Conservation (phyloP, 2,113 vertebrate genomes). For the Elaphurus davidianus region DNA sequence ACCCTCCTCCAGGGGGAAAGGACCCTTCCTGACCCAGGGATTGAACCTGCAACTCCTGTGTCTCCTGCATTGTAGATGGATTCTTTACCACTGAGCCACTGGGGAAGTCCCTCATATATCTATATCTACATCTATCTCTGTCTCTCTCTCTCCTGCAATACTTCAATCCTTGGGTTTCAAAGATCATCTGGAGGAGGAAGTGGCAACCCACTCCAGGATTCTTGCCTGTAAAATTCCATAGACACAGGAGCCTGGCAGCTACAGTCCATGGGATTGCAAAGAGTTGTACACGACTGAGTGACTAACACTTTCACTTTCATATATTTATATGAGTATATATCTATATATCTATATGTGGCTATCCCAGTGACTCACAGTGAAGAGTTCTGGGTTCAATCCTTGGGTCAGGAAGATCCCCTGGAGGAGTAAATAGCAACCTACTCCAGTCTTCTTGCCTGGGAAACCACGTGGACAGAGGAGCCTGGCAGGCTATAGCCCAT, state of each 20-base stretch:
- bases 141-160: not conserved
- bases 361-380: not conserved
- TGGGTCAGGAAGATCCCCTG: not conserved
- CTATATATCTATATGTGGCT: not conserved
- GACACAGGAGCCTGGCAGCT: not conserved
- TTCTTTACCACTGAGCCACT: not conserved
- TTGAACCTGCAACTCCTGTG: not conserved
- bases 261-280: not conserved
- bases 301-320: not conserved
- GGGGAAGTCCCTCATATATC: not conserved
- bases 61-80: not conserved
- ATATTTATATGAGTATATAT: not conserved
- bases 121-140: not conserved
- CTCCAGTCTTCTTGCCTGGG: not conserved
- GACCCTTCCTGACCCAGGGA: not conserved
- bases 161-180: accelerated
- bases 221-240: not conserved
- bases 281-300: not conserved
- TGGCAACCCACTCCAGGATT: not conserved
- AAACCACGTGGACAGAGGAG: not conserved
- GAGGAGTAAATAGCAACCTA: not conserved
- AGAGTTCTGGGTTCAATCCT: not conserved
- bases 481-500: not conserved
- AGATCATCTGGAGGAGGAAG: not conserved
- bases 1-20: not conserved